These are phyloP conservation scores for Smutsia gigantea DNA, from an alignment of 2,797 vertebrate species.

Conservation along the genomic window DNA sequence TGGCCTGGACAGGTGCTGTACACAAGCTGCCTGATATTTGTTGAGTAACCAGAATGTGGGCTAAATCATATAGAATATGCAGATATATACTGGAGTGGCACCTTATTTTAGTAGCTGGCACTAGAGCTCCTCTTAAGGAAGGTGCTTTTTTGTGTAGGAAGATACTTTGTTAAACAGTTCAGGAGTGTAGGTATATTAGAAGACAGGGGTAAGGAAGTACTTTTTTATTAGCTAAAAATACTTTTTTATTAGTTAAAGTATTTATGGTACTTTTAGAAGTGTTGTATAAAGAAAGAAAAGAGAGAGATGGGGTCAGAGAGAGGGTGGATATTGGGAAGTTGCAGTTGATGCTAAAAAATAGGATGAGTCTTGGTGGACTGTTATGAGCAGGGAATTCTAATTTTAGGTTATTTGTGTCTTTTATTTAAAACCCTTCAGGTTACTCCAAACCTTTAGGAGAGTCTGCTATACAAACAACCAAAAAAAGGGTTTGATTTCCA, in stretches of 20 bases:
- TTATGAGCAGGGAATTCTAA: neutral
- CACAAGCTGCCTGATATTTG: neutral
- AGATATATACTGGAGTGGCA: neutral
- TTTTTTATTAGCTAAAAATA: no score
- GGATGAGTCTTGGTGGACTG: neutral
- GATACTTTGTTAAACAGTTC: slow-evolving; percentile 18
- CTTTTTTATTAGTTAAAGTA: no score
- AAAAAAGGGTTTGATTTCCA: neutral
- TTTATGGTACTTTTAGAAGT: neutral
- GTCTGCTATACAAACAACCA: neutral
- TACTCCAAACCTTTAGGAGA: slow-evolving; percentile 24
- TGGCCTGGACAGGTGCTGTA: neutral
- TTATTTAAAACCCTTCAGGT: neutral
- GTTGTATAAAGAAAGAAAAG: neutral
- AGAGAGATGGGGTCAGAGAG: neutral
- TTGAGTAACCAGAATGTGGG: neutral
- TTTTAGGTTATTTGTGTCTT: neutral
- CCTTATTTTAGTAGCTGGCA: neutral
- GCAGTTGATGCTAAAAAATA: neutral
- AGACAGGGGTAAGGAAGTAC: neutral
- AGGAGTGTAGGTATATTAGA: neutral
- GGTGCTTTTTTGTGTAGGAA: neutral
- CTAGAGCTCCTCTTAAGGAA: neutral
- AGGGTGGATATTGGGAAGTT: neutral
- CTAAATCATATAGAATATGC: neutral